phyloP scores from a whole-genome alignment of 2,888 invertebrate genomes.

The Drosophila neonasuta region DNA sequence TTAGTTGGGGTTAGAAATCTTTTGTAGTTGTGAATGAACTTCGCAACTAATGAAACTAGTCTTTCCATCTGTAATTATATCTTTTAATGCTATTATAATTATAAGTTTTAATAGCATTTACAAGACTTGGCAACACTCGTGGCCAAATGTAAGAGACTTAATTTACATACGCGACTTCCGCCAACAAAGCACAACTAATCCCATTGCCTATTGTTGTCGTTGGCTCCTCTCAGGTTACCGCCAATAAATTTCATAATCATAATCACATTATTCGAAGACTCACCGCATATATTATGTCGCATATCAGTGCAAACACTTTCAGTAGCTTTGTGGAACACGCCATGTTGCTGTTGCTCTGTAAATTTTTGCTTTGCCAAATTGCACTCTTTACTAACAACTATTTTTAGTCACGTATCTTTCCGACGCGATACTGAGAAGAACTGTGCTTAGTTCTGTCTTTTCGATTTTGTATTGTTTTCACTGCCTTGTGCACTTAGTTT shows the following conservation, averaged over 20 bases:
- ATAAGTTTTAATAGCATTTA: conserved; percentile 34
- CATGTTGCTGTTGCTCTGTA: conserved; percentile 41
- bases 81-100: conserved; percentile 57
- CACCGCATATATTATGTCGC: conserved; percentile 77
- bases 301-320: conserved; percentile 70
- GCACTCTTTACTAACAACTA: conserved; percentile 36
- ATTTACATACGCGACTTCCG: conserved; percentile 44
- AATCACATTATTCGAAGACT: conserved; percentile 45
- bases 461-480: conserved; percentile 29
- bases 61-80: conserved; percentile 36
- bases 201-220: not conserved
- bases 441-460: conserved; percentile 16
- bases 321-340: conserved; percentile 76
- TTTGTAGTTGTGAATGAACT: conserved; percentile 1
- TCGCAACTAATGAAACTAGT: conserved; percentile 42
- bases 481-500: conserved; percentile 37
- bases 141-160: not conserved
- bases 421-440: conserved; percentile 13
- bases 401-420: conserved; percentile 27
- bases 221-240: conserved; percentile 27
- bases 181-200: conserved; percentile 30
- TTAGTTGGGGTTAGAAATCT: conserved; percentile 25
- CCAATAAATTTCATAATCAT: conserved; percentile 12
- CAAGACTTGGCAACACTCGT: conserved; percentile 16
- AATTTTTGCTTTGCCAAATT: conserved; percentile 33